Percentiles rank a stretch among this genome's conserved stretches.
These are phyloP conservation scores for Trematomus bernacchii DNA, from an alignment of 2,797 vertebrate genomes.

Conservation along the genomic window DNA sequence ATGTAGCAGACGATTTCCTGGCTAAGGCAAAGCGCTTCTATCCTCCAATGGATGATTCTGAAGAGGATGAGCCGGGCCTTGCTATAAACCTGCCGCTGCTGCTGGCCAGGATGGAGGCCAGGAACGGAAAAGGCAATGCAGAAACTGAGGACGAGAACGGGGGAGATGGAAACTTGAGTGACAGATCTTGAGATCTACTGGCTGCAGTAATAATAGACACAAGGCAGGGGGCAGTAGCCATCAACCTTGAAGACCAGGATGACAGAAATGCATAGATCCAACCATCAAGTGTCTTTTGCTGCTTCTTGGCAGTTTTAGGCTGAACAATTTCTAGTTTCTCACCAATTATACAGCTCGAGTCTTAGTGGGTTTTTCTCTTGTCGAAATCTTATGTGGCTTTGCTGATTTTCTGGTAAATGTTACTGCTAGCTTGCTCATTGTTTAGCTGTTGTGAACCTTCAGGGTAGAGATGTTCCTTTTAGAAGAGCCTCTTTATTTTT, in stretches of 20 bases:
- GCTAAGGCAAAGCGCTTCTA: conserved; percentile 86
- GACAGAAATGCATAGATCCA: conserved; percentile 9
- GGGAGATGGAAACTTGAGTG: conserved; percentile 58
- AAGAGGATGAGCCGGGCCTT: conserved; percentile 69
- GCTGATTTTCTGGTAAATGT: conserved; percentile 31
- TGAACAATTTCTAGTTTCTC: conserved; percentile 12
- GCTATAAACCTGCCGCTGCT: conserved; percentile 82
- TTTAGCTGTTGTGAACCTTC: conserved; percentile 63
- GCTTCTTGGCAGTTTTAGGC: conserved; percentile 42
- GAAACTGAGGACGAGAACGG: conserved; percentile 52
- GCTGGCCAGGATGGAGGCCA: conserved; percentile 77
- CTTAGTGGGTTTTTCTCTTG: conserved; percentile 21
- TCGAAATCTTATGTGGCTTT: conserved; percentile 18
- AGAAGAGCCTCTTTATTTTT: conserved; percentile 52
- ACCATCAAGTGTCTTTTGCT: conserved; percentile 19
- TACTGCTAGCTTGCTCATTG: conserved; percentile 56
- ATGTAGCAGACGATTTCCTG: conserved; percentile 88
- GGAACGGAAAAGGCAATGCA: conserved; percentile 64
- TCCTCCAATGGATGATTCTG: conserved; percentile 80
- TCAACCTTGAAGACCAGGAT: conserved; percentile 49
- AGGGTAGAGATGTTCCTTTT: conserved; percentile 67
- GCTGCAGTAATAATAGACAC: conserved; percentile 60
- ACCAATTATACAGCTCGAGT: conserved; percentile 13
- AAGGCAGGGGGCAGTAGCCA: conserved; percentile 71
- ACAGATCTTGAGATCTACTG: conserved; percentile 33